Conservation (phyloP, 1,140 invertebrate genomes). For the Olivierus martensii region DNA sequence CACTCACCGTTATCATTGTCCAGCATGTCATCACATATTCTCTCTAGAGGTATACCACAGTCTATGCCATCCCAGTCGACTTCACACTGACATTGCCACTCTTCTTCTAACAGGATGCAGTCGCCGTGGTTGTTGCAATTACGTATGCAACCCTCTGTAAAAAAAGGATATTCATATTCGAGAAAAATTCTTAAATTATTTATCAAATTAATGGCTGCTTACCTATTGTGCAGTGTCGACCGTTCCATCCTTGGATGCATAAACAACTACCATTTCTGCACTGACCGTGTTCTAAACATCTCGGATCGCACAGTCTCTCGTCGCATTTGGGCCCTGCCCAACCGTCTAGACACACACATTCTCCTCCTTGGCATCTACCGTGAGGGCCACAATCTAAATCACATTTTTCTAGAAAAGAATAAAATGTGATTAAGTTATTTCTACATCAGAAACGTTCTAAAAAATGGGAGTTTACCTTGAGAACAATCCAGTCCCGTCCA, state of each 20-base stretch:
- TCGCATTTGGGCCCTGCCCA: conserved; percentile 87
- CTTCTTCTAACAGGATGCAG: conserved; percentile 55
- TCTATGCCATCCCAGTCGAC: conserved; percentile 81
- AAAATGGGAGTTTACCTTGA: conserved; percentile 48
- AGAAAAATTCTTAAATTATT: no score
- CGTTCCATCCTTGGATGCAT: conserved; percentile 91
- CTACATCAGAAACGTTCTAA: no score
- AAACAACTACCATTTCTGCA: conserved; percentile 95
- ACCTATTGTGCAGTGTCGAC: conserved; percentile 16
- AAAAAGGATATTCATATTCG: no score
- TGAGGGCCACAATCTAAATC: conserved; percentile 79
- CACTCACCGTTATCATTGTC: conserved; percentile 87
- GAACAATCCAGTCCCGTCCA: conserved; percentile 83
- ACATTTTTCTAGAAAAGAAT: conserved; percentile 65
- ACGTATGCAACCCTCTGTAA: conserved; percentile 80
- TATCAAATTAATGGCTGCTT: not conserved
- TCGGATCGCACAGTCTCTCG: conserved; percentile 61
- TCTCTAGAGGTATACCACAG: conserved; percentile 79
- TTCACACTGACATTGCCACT: conserved; percentile 80
- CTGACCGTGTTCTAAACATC: conserved; percentile 84
- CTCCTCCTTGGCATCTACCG: conserved; percentile 74
- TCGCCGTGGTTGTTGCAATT: conserved; percentile 81
- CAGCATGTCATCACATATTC: conserved; percentile 79
- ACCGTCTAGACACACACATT: conserved; percentile 72
- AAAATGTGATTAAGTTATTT: no score